Conservation (phyloP, 1,140 invertebrate species). For the Diuraphis noxia region DNA sequence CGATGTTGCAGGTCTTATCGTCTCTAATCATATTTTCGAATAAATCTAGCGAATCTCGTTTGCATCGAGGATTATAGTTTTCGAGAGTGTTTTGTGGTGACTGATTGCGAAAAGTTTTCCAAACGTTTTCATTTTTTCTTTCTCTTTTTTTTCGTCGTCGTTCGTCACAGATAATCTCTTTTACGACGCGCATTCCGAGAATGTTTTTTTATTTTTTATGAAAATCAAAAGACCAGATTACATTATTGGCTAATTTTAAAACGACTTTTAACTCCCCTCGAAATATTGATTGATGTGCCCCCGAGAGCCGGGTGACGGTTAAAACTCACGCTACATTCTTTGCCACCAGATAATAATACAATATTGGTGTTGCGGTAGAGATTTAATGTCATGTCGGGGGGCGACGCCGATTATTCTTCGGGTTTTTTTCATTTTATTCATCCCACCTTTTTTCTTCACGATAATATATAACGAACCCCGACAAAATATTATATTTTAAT, state of each 20-base stretch:
- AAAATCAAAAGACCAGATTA: slow-evolving; percentile 11
- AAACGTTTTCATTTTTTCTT: background rate
- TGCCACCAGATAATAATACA: background rate
- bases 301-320: background rate
- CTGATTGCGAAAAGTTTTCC: slow-evolving; percentile 25
- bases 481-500: background rate
- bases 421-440: background rate
- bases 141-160: background rate
- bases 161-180: slow-evolving; percentile 22
- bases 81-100: background rate
- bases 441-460: background rate
- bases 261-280: background rate
- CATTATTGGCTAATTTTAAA: slow-evolving; percentile 30
- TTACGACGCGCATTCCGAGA: background rate
- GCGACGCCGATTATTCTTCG: background rate
- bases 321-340: background rate
- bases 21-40: slow-evolving; percentile 10
- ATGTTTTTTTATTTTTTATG: background rate
- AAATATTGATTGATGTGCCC: slow-evolving; percentile 22
- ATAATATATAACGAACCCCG: background rate
- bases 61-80: slow-evolving; percentile 1
- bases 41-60: slow-evolving; percentile 1
- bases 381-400: background rate
- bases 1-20: background rate
- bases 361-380: background rate